These are phyloP conservation scores for Notarius lentiginosus DNA, from an alignment of 2,113 vertebrate species.

Conservation along the genomic window DNA sequence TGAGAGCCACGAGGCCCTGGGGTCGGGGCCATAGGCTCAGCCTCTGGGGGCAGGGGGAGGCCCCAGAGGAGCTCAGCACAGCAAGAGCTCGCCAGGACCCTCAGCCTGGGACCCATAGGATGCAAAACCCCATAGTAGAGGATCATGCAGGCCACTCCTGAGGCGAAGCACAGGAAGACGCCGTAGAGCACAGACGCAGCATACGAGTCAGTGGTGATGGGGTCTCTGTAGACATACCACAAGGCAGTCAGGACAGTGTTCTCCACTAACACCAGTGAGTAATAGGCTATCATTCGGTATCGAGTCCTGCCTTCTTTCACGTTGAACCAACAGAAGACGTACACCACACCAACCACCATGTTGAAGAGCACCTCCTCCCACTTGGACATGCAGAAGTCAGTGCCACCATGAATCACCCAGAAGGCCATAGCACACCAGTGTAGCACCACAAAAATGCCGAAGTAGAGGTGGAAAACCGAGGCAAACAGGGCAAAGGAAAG, in stretches of 20 bases:
- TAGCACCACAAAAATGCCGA: slow-evolving; percentile 99
- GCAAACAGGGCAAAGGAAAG: slow-evolving; percentile 98
- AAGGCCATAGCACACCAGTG: slow-evolving; percentile 99
- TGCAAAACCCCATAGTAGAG: slow-evolving; percentile 96
- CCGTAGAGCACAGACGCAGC: slow-evolving; percentile 95
- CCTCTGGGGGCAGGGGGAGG: slow-evolving; percentile 95
- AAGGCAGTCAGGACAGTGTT: slow-evolving; percentile 94
- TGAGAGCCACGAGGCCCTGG: slow-evolving; percentile 93
- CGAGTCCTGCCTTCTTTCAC: slow-evolving; percentile 98
- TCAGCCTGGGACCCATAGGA: slow-evolving; percentile 91
- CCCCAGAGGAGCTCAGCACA: slow-evolving; percentile 99
- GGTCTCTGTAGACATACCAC: slow-evolving; percentile 98
- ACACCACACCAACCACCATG: slow-evolving; percentile 99
- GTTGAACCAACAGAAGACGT: slow-evolving; percentile 99
- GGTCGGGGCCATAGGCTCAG: slow-evolving; percentile 96
- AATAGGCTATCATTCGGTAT: slow-evolving; percentile 97
- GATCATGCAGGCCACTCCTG: slow-evolving; percentile 92
- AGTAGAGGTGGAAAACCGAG: slow-evolving; percentile 99
- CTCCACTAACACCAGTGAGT: slow-evolving; percentile 93
- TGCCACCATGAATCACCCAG: slow-evolving; percentile 99
- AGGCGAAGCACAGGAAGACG: slow-evolving; percentile 98
- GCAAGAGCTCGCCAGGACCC: slow-evolving; percentile 94
- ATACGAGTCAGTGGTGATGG: slow-evolving; percentile 90
- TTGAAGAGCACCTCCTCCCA: slow-evolving; percentile 99
- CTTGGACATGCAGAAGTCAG: slow-evolving; percentile 99